Evolutionary conservation across 1,140 invertebrate species (phyloP).

Genomic region (Caerostris extrusa): DNA sequence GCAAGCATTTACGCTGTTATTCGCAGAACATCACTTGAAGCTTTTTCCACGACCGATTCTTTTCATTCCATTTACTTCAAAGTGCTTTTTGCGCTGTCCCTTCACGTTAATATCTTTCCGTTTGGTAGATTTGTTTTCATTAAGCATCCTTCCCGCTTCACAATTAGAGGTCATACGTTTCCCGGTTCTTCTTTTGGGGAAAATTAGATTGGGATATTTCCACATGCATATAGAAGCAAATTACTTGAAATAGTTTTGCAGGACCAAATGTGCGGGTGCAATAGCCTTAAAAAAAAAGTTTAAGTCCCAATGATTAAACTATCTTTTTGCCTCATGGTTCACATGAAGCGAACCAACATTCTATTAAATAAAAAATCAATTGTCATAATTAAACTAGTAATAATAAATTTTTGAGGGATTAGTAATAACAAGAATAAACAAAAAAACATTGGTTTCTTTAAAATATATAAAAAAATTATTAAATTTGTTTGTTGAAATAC

Average conservation of each 20-base stretch:
- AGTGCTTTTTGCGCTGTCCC: slow-evolving; percentile 69
- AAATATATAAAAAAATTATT: too few relatives aligned
- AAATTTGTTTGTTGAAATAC: too few relatives aligned
- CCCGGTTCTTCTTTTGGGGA: slow-evolving; percentile 28
- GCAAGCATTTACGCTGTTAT: slow-evolving; percentile 73
- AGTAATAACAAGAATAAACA: too few relatives aligned
- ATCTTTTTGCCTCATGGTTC: too few relatives aligned
- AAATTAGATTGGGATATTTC: slow-evolving; percentile 48
- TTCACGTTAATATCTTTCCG: slow-evolving; percentile 72
- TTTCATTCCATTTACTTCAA: slow-evolving; percentile 75
- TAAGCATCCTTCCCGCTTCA: slow-evolving; percentile 33
- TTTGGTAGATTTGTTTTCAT: slow-evolving; percentile 77
- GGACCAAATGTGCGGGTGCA: neutral
- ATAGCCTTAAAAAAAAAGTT: neutral
- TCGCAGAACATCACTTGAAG: slow-evolving; percentile 28
- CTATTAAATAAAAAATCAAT: too few relatives aligned
- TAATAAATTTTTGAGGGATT: too few relatives aligned
- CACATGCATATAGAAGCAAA: slow-evolving; percentile 5
- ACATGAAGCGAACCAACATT: too few relatives aligned
- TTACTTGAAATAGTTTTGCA: neutral
- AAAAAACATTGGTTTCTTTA: too few relatives aligned
- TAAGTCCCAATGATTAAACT: neutral
- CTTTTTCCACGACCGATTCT: slow-evolving; percentile 63
- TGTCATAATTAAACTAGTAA: too few relatives aligned
- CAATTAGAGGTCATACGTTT: slow-evolving; percentile 69